A percentile compares a stretch with the other conserved stretches of the same genome.
These are phyloP conservation scores for Prunella strophiata DNA, from an alignment of 2,797 vertebrate genomes.

Conservation along the genomic window DNA sequence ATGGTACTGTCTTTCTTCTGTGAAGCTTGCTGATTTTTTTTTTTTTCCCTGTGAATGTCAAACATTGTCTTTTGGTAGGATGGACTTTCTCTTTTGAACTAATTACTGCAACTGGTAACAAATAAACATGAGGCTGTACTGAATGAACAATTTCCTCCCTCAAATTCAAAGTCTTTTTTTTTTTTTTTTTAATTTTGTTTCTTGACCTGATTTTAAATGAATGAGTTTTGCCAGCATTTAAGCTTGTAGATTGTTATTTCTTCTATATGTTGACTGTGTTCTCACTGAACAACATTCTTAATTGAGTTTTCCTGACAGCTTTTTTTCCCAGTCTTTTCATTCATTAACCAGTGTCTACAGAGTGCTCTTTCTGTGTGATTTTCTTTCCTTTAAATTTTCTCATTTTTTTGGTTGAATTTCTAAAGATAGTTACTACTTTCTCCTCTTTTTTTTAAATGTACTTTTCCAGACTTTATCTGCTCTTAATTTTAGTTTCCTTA, in stretches of 20 bases:
- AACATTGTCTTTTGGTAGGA: neutral
- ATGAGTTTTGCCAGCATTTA: neutral
- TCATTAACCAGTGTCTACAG: neutral
- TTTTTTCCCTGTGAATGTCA: neutral
- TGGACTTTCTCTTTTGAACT: neutral
- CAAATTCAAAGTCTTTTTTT: neutral
- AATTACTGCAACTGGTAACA: neutral
- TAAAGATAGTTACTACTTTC: neutral
- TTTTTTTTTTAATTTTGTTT: neutral
- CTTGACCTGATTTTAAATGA: neutral
- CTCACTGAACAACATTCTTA: neutral
- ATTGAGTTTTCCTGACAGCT: neutral
- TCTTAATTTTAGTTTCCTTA: slow-evolving; percentile 17
- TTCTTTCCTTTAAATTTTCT: neutral
- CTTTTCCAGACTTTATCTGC: neutral
- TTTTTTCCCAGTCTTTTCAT: neutral
- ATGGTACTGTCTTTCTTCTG: neutral
- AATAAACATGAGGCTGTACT: neutral
- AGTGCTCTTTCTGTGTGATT: neutral
- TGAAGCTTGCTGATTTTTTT: neutral
- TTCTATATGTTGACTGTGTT: neutral
- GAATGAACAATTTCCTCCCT: neutral
- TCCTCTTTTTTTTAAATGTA: neutral
- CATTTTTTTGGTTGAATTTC: neutral
- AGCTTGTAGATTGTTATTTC: neutral